Base-by-base conservation (phyloP, 2,888 invertebrate genomes). In the Troides aeacus region DNA sequence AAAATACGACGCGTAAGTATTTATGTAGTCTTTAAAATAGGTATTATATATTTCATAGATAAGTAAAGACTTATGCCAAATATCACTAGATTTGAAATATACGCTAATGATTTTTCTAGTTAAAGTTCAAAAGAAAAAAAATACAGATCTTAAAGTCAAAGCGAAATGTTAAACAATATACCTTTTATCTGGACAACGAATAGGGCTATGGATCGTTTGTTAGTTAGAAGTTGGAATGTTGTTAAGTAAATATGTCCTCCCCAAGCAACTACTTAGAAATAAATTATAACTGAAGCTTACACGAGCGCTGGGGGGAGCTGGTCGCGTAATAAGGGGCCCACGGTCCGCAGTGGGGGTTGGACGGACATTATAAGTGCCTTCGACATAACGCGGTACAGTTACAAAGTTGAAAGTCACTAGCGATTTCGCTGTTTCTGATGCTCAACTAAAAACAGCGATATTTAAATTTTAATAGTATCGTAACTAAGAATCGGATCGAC, bases 201-300 rank as follows among this genome's bases (percentile, higher is more conserved):
- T n/a, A 53, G 2, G 53, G n/a, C 53, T 58, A 23, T 58, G 23
- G 23, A 10, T 58, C 15, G 21, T 58, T 36, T 24, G 12, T 18
- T 60, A 60, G 46, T 23, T 62, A 56, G 23, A 23, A 66, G 56
- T 42, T 24, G 39, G 39, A 42, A 53, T 24, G 8, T 57, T 21
- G 62, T 68, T 62, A 59, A 68, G 63, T 68, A 68, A 62, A 63
- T 68, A 63, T 59, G 63, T 63, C 50, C 36, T 59, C 63, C 68
- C 68, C 53, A 23, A 58, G 67, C 56, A 57, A 50, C 24, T 63
- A 50, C 59, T 68, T 42, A 50, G 58, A 50, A 36, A 68, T 63
- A 63, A 63, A 68, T 68, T 50, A 68, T 59, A 59, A 59, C 18
- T 18, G 59, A 59, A 68, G 62, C 62, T 30, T 63, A 53, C 23